Percentiles rank a stretch among this genome's conserved stretches.
Conservation (phyloP, 2,797 vertebrate genomes). For the Tolypeutes matacus region DNA sequence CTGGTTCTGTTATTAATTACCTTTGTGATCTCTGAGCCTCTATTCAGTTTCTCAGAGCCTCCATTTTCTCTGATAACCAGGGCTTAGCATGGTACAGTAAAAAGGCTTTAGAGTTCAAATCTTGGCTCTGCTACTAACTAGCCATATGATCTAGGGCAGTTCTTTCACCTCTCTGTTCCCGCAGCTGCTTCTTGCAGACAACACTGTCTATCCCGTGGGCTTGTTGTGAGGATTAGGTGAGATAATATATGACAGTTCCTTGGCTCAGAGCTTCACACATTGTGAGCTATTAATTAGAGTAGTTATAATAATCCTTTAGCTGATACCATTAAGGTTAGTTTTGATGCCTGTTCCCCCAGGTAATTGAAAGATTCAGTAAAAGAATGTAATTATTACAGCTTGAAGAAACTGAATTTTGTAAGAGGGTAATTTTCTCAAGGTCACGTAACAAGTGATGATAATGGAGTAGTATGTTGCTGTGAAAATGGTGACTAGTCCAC, state of each 20-base stretch:
- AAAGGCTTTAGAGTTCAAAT: neutral
- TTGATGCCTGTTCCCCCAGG: neutral
- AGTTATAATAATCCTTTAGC: neutral
- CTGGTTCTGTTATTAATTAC: neutral
- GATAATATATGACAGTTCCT: neutral
- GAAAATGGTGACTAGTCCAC: neutral
- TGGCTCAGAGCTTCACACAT: neutral
- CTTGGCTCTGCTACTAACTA: neutral
- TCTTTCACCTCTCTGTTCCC: neutral
- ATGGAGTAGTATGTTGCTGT: neutral
- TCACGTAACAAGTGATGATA: neutral
- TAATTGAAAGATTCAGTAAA: neutral
- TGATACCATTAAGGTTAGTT: neutral
- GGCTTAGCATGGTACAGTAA: neutral
- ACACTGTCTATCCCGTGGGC: neutral
- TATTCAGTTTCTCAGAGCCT: neutral
- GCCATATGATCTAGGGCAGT: neutral
- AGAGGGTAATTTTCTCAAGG: neutral
- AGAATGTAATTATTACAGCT: neutral
- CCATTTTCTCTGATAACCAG: neutral
- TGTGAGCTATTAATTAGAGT: neutral
- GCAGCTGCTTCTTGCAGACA: neutral
- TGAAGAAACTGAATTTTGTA: neutral
- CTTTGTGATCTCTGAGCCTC: neutral
- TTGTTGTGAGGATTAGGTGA: neutral